Conservation (phyloP, 2,113 vertebrate genomes). For the Pampusana beccarii region DNA sequence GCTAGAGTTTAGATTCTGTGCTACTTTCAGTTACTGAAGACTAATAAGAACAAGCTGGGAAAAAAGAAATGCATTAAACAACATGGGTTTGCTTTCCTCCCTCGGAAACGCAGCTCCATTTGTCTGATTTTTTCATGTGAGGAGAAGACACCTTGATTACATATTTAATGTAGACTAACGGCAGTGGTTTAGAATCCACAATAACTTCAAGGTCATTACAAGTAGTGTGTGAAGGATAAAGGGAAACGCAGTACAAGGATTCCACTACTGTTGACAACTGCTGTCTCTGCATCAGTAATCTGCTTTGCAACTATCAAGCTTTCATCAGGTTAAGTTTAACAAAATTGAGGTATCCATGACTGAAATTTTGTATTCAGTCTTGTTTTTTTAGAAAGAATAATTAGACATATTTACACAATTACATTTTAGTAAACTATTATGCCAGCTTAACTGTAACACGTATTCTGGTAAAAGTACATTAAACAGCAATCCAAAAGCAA, state of each 20-base stretch:
- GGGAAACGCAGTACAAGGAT: conserved; percentile 27
- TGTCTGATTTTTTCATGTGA: conserved; percentile 56
- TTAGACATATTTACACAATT: conserved; percentile 75
- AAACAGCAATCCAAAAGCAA: conserved; percentile 73
- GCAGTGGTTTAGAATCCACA: conserved; percentile 66
- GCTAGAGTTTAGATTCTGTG: conserved; percentile 51
- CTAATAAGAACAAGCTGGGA: conserved; percentile 28
- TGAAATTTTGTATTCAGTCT: conserved; percentile 39
- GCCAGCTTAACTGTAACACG: conserved; percentile 55
- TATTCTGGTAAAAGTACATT: conserved; percentile 70
- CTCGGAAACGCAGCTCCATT: conserved; percentile 49
- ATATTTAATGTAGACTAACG: conserved; percentile 70
- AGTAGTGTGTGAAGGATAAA: conserved; percentile 60
- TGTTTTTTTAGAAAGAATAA: conserved; percentile 68
- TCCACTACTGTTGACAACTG: conserved; percentile 41
- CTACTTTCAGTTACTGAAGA: conserved; percentile 51
- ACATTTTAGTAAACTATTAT: conserved; percentile 74
- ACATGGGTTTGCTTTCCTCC: conserved; percentile 42
- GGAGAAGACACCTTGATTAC: conserved; percentile 67
- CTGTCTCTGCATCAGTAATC: conserved; percentile 42
- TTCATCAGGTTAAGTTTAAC: conserved; percentile 22
- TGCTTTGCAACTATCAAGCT: conserved; percentile 24
- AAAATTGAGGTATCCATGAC: conserved; percentile 17
- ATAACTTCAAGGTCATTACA: conserved; percentile 73
- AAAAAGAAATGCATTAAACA: conserved; percentile 54